Conservation (phyloP, 2,888 invertebrate species). For the Sussaba pulchella region DNA sequence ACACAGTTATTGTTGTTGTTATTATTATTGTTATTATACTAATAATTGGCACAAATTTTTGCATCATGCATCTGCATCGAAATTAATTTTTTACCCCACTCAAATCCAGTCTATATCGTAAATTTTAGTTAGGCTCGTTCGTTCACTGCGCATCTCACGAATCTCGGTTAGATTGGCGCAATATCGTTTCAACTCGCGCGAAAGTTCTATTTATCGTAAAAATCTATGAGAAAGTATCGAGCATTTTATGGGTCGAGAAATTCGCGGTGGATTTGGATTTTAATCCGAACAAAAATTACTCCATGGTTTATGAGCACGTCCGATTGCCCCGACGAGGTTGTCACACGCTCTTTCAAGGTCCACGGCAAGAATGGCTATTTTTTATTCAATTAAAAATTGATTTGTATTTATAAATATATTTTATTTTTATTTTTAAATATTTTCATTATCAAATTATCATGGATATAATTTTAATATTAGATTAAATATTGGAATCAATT, state of each 20-base stretch:
- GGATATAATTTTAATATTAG: too few species aligned
- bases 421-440: too few species aligned
- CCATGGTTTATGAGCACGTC: not conserved
- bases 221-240: conserved; percentile 41
- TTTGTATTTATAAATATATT: too few species aligned
- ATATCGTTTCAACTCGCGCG: conserved; percentile 21
- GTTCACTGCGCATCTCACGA: not conserved
- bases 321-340: not conserved
- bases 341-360: conserved; percentile 37
- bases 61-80: not conserved
- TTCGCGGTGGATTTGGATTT: conserved; percentile 26
- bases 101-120: not conserved
- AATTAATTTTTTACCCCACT: not conserved
- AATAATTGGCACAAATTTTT: not conserved
- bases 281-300: conserved; percentile 17
- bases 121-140: not conserved
- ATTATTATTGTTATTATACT: too few species aligned
- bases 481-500: too few species aligned
- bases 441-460: too few species aligned
- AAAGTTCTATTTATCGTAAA: conserved; percentile 57
- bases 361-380: conserved; percentile 22
- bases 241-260: too few species aligned
- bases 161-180: not conserved
- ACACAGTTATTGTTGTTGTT: too few species aligned
- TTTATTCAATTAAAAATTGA: too few species aligned